Evolutionary conservation across 53 echinoderm and acorn worm species (phyloP).

Genomic region (Antedon mediterranea): DNA sequence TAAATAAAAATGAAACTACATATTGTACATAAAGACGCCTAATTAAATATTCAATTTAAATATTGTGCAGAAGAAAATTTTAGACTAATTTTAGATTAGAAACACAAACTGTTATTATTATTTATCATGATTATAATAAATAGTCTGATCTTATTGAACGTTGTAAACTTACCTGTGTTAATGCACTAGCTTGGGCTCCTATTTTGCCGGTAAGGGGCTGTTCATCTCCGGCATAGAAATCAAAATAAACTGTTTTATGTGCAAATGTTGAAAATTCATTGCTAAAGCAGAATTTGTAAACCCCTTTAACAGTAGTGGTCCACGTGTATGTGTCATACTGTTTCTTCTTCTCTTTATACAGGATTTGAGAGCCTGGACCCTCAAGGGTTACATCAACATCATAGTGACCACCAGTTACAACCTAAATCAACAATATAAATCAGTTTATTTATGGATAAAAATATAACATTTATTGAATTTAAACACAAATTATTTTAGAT

Average conservation of each 20-base stretch:
- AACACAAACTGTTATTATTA: too few species aligned
- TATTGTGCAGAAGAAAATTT: too few species aligned
- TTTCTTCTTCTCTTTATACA: slow-evolving; percentile 88
- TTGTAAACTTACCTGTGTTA: slow-evolving; percentile 59
- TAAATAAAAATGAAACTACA: too few species aligned
- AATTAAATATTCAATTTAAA: too few species aligned
- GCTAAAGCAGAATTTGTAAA: slow-evolving; percentile 92
- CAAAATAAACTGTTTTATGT: slow-evolving; percentile 95
- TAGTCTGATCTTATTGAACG: too few species aligned
- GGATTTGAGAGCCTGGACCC: slow-evolving; percentile 35
- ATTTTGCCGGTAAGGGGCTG: slow-evolving; percentile 51
- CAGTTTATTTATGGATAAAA: too few species aligned
- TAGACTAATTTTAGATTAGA: too few species aligned
- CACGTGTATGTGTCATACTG: slow-evolving; percentile 87
- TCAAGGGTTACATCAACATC: slow-evolving; percentile 72
- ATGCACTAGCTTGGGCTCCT: slow-evolving; percentile 80
- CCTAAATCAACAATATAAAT: too few species aligned
- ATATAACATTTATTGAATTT: too few species aligned
- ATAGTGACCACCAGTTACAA: slow-evolving; percentile 89
- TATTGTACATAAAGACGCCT: too few species aligned
- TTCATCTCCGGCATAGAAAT: slow-evolving; percentile 84
- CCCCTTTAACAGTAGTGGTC: slow-evolving; percentile 47
- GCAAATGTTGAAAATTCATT: slow-evolving; percentile 97
- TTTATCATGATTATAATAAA: too few species aligned
- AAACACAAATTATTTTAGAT: too few species aligned